Conservation (phyloP, 2,113 vertebrate species). For the Pseudorasbora parva region DNA sequence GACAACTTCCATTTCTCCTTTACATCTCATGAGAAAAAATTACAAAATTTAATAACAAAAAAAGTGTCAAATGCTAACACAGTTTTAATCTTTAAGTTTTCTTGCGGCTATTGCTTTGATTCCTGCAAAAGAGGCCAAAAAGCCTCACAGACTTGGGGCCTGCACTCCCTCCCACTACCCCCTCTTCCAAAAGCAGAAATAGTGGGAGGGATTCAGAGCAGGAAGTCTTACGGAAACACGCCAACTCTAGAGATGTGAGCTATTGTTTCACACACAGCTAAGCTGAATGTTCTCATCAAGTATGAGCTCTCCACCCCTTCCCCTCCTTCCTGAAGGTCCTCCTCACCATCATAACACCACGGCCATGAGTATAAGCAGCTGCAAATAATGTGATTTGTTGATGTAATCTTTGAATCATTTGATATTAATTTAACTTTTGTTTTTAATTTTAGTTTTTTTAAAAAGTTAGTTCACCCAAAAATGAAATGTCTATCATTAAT, state of each 20-base stretch:
- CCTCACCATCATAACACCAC: conserved; percentile 25
- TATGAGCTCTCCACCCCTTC: conserved; percentile 45
- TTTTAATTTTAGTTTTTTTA: too few species aligned
- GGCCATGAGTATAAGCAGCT: conserved; percentile 4
- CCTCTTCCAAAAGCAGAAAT: conserved; percentile 17
- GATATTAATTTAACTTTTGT: too few species aligned
- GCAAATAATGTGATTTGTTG: not conserved
- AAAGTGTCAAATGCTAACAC: not conserved
- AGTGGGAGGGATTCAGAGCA: conserved; percentile 53
- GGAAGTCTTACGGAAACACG: conserved; percentile 52
- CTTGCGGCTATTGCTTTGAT: not conserved
- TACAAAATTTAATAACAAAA: too few species aligned
- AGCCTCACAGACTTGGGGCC: not conserved
- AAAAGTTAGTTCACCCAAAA: too few species aligned
- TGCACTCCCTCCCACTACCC: not conserved
- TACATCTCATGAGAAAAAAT: not conserved
- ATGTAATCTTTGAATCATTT: not conserved
- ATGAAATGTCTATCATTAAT: too few species aligned
- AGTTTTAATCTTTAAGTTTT: not conserved
- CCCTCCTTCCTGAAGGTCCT: conserved; percentile 42
- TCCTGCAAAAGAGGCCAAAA: conserved; percentile 45
- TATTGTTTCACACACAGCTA: conserved; percentile 51
- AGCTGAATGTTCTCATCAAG: conserved; percentile 50
- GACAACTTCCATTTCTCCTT: not conserved
- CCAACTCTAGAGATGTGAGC: conserved; percentile 41